These are phyloP conservation scores for Carterocephalus palaemon DNA, from an alignment of 2,888 invertebrate species.

Conservation along the genomic window DNA sequence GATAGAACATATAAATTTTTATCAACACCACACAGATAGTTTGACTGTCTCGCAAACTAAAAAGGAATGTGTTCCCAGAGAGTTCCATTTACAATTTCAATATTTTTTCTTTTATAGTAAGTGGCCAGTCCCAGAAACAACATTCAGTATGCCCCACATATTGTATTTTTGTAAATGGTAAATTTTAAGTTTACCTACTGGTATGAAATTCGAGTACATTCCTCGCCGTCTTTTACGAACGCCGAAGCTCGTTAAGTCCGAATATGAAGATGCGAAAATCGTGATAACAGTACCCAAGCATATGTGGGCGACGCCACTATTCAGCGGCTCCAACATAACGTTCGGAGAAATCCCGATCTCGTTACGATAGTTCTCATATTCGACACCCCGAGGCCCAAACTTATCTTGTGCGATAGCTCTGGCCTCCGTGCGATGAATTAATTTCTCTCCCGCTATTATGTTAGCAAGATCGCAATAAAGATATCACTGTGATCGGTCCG, in stretches of 20 bases:
- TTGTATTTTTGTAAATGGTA: no score
- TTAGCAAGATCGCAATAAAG: slow-evolving; percentile 70
- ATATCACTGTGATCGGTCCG: slow-evolving; percentile 52
- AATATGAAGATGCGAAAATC: slow-evolving; percentile 33
- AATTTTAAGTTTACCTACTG: no score
- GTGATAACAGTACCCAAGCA: slow-evolving; percentile 50
- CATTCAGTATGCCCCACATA: no score
- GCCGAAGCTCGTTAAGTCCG: slow-evolving; percentile 2
- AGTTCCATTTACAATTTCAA: no score
- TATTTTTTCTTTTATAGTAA: no score
- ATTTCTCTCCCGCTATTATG: slow-evolving; percentile 64
- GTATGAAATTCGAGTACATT: neutral
- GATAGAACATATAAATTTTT: no score
- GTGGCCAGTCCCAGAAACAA: no score
- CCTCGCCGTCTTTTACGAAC: neutral
- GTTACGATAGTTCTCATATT: slow-evolving; percentile 65
- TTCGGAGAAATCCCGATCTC: slow-evolving; percentile 67
- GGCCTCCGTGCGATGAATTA: slow-evolving; percentile 68
- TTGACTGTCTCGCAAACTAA: no score
- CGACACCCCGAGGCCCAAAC: slow-evolving; percentile 52
- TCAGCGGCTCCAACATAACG: slow-evolving; percentile 46
- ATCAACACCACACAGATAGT: no score
- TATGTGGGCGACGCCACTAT: slow-evolving; percentile 38
- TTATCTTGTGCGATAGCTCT: slow-evolving; percentile 59
- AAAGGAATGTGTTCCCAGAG: no score